Conservation (phyloP, 1,140 invertebrate species). For the Drosophila mayri region DNA sequence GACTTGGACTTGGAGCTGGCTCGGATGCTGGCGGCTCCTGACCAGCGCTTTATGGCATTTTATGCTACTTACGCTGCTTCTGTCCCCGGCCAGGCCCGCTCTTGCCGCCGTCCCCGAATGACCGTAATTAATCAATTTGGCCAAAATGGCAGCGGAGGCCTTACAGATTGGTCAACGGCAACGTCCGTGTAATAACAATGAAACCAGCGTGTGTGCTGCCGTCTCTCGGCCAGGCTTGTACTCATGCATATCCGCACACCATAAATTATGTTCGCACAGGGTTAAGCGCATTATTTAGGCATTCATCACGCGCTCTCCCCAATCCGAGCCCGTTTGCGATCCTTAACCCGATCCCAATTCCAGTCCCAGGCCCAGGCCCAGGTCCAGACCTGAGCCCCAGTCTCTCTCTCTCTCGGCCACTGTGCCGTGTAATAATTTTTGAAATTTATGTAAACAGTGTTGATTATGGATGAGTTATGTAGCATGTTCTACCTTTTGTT, state of each 20-base stretch:
- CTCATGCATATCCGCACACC: slow-evolving; percentile 81
- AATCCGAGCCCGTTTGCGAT: slow-evolving; percentile 14
- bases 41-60: slow-evolving; percentile 68
- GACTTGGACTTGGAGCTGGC: slow-evolving; percentile 51
- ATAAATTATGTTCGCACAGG: slow-evolving; percentile 84
- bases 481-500: slow-evolving; percentile 80
- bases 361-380: slow-evolving; percentile 5
- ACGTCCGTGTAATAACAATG: slow-evolving; percentile 82
- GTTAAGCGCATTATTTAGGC: slow-evolving; percentile 83
- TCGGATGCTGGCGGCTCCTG: slow-evolving; percentile 43
- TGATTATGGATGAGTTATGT: slow-evolving; percentile 84
- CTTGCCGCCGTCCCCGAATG: slow-evolving; percentile 60
- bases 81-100: slow-evolving; percentile 11
- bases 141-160: slow-evolving; percentile 69
- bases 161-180: slow-evolving; percentile 70
- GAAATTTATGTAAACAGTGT: slow-evolving; percentile 84
- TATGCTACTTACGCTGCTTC: slow-evolving; percentile 74
- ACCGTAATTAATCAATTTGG: slow-evolving; percentile 83
- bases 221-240: slow-evolving; percentile 30
- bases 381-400: background rate
- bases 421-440: slow-evolving; percentile 79
- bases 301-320: slow-evolving; percentile 78
- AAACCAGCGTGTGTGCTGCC: slow-evolving; percentile 73
- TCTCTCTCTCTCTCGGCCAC: slow-evolving; percentile 28
- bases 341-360: slow-evolving; percentile 10